Evolutionary conservation across 2,797 vertebrate species (phyloP), one percentile per base, ranked within the genome.

Genomic region (Danio tinwini): DNA sequence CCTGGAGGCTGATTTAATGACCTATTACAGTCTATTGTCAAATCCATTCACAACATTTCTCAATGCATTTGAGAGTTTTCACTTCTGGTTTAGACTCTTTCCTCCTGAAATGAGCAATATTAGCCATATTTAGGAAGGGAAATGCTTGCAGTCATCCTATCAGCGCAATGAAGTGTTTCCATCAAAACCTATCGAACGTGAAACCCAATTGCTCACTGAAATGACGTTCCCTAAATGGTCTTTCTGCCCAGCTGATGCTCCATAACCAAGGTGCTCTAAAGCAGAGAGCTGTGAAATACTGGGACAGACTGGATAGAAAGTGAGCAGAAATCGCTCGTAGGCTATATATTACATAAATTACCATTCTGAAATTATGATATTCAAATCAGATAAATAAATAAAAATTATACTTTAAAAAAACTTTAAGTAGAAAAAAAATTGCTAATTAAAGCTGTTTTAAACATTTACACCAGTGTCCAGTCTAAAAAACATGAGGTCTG

Each of bases 141-240:
- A 17, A 59, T n/a, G 12, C 45, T 74, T 61, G 16, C 39, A 19
- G 37, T 44, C 29, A 49, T 65, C 39, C 75, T 81, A 71, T 82
- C 53, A 16, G 64, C 39, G 9, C 1, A 11, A 13, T 80, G 49
- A 62, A 79, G 74, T 74, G 70, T 80, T 52, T 80, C 50, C 14
- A 55, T 63, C 74, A 78, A 74, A 74, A 59, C 59, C 44, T 59
- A 50, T 65, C 39, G 40, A 19, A 78, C 17, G 65, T 40, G 76
- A 79, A 72, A 50, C 14, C 14, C 70, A 77, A 79, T 81, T 59
- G 29, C 53, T 81, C 58, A 6, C 74, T 67, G 19, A 75, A 76
- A 79, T 65, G 53, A 67, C 6, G 0, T 44, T 13, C 55, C 37
- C 52, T 44, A 74, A 74, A 73, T 65, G 37, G 37, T 62, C 29